Conservation (phyloP, 1,140 invertebrate genomes). For the Campoletis sonorensis region DNA sequence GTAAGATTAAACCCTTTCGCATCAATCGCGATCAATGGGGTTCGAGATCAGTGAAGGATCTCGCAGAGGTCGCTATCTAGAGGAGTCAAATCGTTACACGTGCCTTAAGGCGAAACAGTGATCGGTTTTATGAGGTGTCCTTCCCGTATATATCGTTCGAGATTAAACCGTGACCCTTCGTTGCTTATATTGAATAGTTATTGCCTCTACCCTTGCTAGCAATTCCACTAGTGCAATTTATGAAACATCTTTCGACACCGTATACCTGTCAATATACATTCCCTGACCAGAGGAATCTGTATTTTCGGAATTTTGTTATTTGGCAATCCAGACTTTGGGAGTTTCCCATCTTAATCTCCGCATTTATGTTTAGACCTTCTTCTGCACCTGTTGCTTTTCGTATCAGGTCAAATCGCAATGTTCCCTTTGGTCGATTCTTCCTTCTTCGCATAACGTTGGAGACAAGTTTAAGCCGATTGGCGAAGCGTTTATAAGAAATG, state of each 20-base stretch:
- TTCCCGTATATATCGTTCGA: not conserved
- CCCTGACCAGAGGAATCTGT: not conserved
- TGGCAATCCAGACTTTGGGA: not conserved
- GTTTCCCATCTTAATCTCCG: not conserved
- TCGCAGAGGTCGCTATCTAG: not conserved
- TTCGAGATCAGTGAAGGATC: not conserved
- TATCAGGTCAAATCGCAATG: too few species aligned
- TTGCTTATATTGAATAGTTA: not conserved
- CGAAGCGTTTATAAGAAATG: too few species aligned
- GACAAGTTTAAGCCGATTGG: too few species aligned
- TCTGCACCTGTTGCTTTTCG: too few species aligned
- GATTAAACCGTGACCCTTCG: not conserved
- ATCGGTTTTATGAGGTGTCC: conserved; percentile 3
- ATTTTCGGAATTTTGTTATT: not conserved
- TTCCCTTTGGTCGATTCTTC: too few species aligned
- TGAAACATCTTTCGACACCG: not conserved
- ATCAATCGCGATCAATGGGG: not conserved
- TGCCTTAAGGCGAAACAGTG: not conserved
- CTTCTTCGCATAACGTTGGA: too few species aligned
- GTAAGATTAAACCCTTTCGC: not conserved
- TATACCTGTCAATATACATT: conserved; percentile 1
- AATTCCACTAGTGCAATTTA: not conserved
- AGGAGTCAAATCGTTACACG: not conserved
- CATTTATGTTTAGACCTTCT: too few species aligned
- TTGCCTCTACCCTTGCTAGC: not conserved